Evolutionary conservation across 2,113 vertebrate genomes (phyloP), one percentile per base, ranked within the genome.

Genomic region (Chelonoidis abingdonii): DNA sequence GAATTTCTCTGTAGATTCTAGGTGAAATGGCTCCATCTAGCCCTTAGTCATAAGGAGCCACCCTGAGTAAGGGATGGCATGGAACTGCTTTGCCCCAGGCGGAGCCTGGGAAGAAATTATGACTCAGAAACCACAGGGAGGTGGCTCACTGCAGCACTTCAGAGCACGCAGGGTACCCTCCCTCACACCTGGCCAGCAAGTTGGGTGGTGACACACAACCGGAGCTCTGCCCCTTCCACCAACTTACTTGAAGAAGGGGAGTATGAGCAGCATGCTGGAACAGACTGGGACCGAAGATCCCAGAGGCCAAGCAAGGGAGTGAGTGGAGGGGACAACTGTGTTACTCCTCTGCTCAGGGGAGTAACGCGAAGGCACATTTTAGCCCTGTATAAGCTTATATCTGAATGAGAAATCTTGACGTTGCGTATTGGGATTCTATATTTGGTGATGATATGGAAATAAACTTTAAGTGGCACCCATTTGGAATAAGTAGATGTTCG

Each of bases 1-100:
- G 89, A 93, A 29, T 87, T 94, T 93, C 38, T 78, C 89, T 89
- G 29, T 31, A 35, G 84, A 53, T 78, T 83, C 44, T 44, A 80
- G 86, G 59, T 83, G 83, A 94, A 94, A 92, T 52, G 38, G 38
- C 25, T 89, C 87, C 87, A 82, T 44, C 11, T 75, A 92, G 86
- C 54, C 56, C 49, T 86, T 83, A 56, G 94, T n/a, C 10, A 92
- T 25, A 38, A 89, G 86, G 50, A 16, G 8, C 16, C 38, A 14
- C 3, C 0, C 16, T 29, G 90, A 80, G 44, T 80, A 69, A 94
- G 65, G 86, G 29, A 44, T 62, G 53, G 16, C 10, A 47, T n/a
- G 62, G 65, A 83, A 86, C 65, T 79, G 47, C 81, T 69, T 59
- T 49, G 49, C 14, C 53, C 65, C 54, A 69, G 79, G 22, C 47